Base-by-base conservation (phyloP, 2,113 vertebrate species). In the Tychaedon coryphoeus region DNA sequence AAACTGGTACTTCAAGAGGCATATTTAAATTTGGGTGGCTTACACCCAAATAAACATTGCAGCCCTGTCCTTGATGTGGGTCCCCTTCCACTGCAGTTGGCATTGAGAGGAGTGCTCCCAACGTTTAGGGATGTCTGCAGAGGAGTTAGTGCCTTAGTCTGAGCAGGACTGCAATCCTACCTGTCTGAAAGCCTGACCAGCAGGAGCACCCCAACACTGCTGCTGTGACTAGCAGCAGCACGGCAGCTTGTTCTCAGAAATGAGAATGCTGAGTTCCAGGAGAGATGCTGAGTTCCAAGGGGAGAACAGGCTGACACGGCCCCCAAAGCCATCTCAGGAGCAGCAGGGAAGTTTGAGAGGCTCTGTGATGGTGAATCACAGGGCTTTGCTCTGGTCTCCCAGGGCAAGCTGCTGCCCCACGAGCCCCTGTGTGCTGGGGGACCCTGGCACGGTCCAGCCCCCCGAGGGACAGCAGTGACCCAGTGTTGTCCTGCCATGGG, bases 401-500 rank as follows among this genome's bases (percentile, higher is more conserved):
- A 20, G 17, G 29, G 25, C 40, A 40, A 48, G 36, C 18, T 61
- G 33, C n/a, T 73, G 29, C 19, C 88, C 50, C 36, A 23, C 5
- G 40, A 40, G 40, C 40, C 40, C 40, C 40, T 40, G 40, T 14
- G 40, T 66, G 38, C 57, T 64, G 67, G 57, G 28, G 19, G 79
- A 29, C 42, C n/a, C 48, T 0, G 1, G 20, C 8, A 12, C 18
- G 8, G 76, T 43, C 43, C 43, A n/a, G 67, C 7, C 28, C 29
- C 48, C 16, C 2, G 26, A 40, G 54, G 54, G 51, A 58, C 38
- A 42, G 0, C 17, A 72, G 40, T 1, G 10, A 33, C 19, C 0
- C 0, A 57, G 24, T 2, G 34, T 9, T 0, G 3, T n/a, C 25
- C 82, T 57, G 60, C 7, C 40, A 2, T 0, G 1, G n/a, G 71